phyloP scores from a whole-genome alignment of 2,888 invertebrate genomes.

The Papilio elwesi region DNA sequence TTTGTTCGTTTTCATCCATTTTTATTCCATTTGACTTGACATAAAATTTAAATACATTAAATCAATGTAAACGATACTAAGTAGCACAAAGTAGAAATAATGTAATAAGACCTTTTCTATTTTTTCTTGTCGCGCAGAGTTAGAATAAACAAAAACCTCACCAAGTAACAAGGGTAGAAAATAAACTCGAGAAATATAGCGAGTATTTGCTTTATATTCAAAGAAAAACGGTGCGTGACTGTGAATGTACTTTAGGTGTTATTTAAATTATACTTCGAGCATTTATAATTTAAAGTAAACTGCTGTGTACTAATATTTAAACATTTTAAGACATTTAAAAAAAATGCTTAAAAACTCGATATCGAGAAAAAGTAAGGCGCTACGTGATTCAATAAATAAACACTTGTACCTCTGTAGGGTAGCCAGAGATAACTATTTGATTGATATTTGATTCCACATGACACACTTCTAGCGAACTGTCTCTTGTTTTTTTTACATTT shows the following conservation, averaged over 20 bases:
- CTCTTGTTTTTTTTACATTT: too few species aligned
- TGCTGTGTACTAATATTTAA: constrained; percentile 7
- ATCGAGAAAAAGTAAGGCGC: too few species aligned
- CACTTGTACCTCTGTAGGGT: too few species aligned
- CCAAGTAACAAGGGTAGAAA: constrained; percentile 6
- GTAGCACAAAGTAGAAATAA: neutral
- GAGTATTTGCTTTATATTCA: constrained; percentile 30
- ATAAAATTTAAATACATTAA: neutral
- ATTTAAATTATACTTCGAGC: constrained; percentile 27
- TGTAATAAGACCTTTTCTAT: neutral
- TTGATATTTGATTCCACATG: too few species aligned
- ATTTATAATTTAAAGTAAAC: constrained; percentile 25
- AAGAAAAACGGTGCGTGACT: constrained; percentile 34
- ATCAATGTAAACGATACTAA: constrained; percentile 2
- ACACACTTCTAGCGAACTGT: too few species aligned
- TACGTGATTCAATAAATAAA: too few species aligned
- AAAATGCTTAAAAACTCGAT: too few species aligned
- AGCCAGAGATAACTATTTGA: too few species aligned
- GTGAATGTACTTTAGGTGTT: constrained; percentile 27
- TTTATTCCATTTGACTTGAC: neutral
- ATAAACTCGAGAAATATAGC: constrained; percentile 12
- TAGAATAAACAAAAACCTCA: constrained; percentile 20
- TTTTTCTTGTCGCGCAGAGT: constrained; percentile 7
- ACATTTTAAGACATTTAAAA: neutral
- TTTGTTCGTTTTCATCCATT: neutral